Percentiles rank a stretch among this genome's conserved stretches.
Conservation (phyloP, 2,888 invertebrate species). For the Apamea anceps region DNA sequence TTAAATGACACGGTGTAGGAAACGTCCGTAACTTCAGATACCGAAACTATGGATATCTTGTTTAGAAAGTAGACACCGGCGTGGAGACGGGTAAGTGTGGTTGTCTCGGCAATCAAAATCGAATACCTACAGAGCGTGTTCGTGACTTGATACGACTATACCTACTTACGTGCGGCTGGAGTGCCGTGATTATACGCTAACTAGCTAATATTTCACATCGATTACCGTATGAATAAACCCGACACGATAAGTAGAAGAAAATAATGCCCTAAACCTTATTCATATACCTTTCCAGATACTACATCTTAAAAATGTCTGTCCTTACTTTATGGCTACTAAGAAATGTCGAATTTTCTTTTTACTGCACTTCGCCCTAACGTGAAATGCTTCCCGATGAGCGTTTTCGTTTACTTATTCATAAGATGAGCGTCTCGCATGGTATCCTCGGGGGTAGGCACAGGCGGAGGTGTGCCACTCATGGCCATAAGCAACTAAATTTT, state of each 20-base stretch:
- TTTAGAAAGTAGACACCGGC: background rate
- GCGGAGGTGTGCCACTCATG: background rate
- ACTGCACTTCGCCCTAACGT: background rate
- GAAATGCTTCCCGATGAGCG: background rate
- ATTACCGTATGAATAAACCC: background rate
- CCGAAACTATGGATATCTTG: background rate
- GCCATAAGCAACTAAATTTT: background rate
- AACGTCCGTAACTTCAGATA: background rate
- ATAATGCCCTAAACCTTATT: background rate
- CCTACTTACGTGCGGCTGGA: background rate
- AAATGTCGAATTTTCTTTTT: conserved; percentile 7
- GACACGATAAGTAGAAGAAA: background rate
- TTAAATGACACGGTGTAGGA: background rate
- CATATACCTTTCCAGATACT: background rate
- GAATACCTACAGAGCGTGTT: background rate
- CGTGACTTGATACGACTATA: background rate
- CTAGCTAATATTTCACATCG: background rate
- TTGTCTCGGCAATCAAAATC: background rate
- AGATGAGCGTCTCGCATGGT: conserved; percentile 14
- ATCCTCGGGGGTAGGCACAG: background rate
- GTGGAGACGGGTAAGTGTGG: background rate
- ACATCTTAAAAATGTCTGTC: background rate
- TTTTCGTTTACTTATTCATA: conserved; percentile 31
- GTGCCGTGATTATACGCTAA: background rate
- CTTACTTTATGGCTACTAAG: background rate